Conservation (phyloP, 2,113 vertebrate species). For the Buteo buteo region DNA sequence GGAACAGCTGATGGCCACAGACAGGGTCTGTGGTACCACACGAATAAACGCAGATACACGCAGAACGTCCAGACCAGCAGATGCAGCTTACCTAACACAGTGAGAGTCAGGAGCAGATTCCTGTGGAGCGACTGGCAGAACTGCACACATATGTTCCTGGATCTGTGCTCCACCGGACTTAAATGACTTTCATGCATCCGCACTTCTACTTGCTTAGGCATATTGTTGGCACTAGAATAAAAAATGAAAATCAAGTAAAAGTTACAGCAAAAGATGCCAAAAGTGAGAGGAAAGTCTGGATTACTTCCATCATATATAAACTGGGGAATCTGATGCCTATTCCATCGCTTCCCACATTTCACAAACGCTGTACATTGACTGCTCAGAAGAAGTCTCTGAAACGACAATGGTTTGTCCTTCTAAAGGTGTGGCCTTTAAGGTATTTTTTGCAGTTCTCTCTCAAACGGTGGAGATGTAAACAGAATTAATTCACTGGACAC, state of each 20-base stretch:
- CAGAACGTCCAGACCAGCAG: background rate
- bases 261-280: background rate
- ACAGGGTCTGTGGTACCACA: background rate
- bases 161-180: constrained; percentile 82
- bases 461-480: background rate
- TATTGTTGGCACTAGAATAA: constrained; percentile 85
- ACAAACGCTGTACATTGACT: background rate
- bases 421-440: background rate
- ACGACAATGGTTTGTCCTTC: background rate
- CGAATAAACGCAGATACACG: background rate
- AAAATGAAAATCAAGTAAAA: background rate
- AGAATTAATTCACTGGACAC: background rate
- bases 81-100: constrained; percentile 84
- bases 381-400: background rate
- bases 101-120: constrained; percentile 95
- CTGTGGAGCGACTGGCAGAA: constrained; percentile 85
- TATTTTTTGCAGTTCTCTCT: background rate
- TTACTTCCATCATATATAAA: background rate
- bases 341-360: background rate
- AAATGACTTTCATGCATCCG: constrained; percentile 95
- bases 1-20: background rate
- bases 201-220: constrained; percentile 99
- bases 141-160: constrained; percentile 78
- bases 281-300: background rate
- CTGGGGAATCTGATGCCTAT: background rate